Percentiles rank a stretch among this genome's conserved stretches.
Conservation (phyloP, 2,113 vertebrate genomes). For the Ranitomeya variabilis region DNA sequence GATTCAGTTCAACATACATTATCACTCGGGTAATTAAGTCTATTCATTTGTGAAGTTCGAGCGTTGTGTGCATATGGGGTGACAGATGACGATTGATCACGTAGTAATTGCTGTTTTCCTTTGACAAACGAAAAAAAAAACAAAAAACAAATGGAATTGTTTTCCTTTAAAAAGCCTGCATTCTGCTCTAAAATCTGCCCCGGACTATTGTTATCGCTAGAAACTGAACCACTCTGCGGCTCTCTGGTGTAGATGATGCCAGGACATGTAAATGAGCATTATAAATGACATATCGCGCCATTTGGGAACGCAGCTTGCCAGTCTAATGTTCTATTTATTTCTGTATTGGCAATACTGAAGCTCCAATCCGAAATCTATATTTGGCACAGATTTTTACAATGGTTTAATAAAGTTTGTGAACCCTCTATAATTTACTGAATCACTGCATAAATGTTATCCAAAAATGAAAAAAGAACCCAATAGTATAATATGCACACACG, state of each 20-base stretch:
- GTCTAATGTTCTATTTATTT: not conserved
- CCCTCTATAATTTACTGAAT: not conserved
- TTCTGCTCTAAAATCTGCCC: constrained; percentile 10
- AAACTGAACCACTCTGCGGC: not conserved
- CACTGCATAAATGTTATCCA: not conserved
- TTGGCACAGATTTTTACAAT: not conserved
- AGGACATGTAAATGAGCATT: constrained; percentile 23
- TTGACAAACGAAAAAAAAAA: not conserved
- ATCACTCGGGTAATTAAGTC: constrained; percentile 10
- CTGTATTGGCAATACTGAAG: not conserved
- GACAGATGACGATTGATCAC: constrained; percentile 1
- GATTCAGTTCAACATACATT: not conserved
- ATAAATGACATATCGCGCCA: not conserved
- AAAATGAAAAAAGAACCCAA: not conserved
- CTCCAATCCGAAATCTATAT: not conserved
- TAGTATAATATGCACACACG: not conserved
- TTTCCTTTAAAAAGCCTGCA: not conserved
- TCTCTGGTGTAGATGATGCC: not conserved
- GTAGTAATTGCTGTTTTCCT: not conserved
- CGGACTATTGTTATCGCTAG: not conserved
- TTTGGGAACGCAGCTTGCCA: not conserved
- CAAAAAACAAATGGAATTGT: not conserved
- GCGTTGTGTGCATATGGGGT: not conserved
- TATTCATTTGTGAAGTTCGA: constrained; percentile 4
- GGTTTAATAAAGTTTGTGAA: not conserved